These are phyloP conservation scores for Biston betularia DNA, from an alignment of 2,888 invertebrate genomes.

Conservation along the genomic window DNA sequence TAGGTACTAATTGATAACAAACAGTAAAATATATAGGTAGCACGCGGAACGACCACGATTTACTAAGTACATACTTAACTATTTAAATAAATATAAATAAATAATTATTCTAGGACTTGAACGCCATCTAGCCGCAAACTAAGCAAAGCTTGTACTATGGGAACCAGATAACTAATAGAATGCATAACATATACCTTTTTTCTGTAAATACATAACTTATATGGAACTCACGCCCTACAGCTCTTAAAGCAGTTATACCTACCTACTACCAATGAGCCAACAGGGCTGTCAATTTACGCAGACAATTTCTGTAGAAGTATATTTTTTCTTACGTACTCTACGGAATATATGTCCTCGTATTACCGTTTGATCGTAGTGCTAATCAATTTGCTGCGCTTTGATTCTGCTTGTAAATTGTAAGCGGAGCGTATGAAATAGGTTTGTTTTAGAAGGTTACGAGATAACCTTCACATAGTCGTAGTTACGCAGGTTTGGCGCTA, in stretches of 20 bases:
- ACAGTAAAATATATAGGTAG: not conserved
- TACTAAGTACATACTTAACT: not conserved
- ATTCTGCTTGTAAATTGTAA: conserved; percentile 34
- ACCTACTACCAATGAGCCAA: too few species aligned
- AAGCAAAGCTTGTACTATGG: too few species aligned
- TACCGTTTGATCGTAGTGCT: conserved; percentile 45
- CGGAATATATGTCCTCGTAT: conserved; percentile 10
- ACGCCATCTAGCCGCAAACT: too few species aligned
- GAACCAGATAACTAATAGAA: too few species aligned
- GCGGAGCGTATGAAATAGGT: conserved; percentile 25
- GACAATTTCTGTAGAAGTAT: not conserved
- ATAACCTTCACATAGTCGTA: conserved; percentile 38
- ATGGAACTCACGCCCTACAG: too few species aligned
- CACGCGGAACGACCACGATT: conserved; percentile 7
- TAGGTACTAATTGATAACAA: not conserved
- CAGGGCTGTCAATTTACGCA: too few species aligned
- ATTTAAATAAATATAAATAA: too few species aligned
- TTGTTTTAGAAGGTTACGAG: conserved; percentile 38
- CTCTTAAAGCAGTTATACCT: too few species aligned
- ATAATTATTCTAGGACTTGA: too few species aligned
- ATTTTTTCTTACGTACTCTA: conserved; percentile 32
- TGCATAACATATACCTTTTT: too few species aligned
- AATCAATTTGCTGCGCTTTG: conserved; percentile 45
- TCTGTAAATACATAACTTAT: too few species aligned
- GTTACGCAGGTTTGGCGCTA: conserved; percentile 24